Evolutionary conservation across 2,113 vertebrate genomes (phyloP), one percentile per base, ranked within the genome.

Genomic region (Nothoprocta perdicaria): DNA sequence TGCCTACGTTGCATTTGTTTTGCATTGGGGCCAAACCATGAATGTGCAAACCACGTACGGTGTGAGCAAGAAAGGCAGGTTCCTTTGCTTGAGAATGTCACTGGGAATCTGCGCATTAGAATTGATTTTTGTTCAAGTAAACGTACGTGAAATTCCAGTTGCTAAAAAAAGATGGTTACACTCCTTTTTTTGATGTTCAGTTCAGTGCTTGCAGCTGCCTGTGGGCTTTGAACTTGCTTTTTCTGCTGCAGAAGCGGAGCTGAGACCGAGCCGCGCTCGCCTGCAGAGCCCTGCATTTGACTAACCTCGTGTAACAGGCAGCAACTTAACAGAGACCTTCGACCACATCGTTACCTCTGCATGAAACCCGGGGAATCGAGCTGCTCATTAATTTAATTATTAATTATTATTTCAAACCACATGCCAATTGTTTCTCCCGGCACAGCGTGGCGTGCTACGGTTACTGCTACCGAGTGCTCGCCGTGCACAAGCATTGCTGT

Each of bases 71-170:
- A 38, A 92, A 62, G 88, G 69, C 84, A 4, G 3, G 86, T 91
- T 95, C 62, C 29, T 91, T 86, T 90, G 78, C 48, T 21, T 90
- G 90, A 14, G 90, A 91, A 63, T 75, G 85, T 86, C 88, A 15
- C 80, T 4, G 80, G 74, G 88, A 67, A 63, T 63, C 88, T 86
- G 83, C 80, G 27, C 90, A 15, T 50, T 22, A 38, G 57, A 16
- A 40, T 29, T 84, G 1, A 6, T 80, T 88, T 92, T 78, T 45
- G 68, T 80, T 86, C 80, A 72, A 57, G 33, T 68, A 22, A 62
- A 50, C 5, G 48, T 24, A n/a, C 31, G 0, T 6, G 73, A 53
- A n/a, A 1, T 1, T 40, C 80, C 10, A 72, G 74, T 12, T 86
- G 23, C 89, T 92, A 55, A 68, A 90, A 88, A n/a, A 18, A 79